Conservation (phyloP, 2,113 vertebrate species). For the Gallinago media region DNA sequence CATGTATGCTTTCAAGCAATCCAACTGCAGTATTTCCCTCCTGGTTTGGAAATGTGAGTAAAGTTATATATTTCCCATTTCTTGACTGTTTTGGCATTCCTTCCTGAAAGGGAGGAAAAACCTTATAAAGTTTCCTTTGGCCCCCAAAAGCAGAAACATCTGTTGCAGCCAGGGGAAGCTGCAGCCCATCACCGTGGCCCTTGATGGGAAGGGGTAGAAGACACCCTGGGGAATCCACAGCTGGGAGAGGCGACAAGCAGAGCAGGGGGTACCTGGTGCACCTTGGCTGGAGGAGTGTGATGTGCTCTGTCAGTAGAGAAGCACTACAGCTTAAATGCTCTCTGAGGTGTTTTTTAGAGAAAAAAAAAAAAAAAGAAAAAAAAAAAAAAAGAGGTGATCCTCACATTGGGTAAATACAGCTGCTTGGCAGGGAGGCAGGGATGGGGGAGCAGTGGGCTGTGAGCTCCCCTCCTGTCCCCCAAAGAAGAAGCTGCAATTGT, state of each 20-base stretch:
- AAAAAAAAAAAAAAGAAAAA: not conserved
- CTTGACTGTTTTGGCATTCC: constrained; percentile 73
- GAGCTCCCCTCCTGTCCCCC: not conserved
- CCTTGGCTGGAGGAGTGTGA: not conserved
- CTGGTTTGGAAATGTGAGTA: constrained; percentile 68
- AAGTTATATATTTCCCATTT: constrained; percentile 74
- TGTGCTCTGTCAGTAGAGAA: constrained; percentile 3
- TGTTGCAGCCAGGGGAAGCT: constrained; percentile 41
- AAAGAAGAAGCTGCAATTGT: constrained; percentile 9
- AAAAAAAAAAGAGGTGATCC: not conserved
- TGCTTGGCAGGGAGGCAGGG: constrained; percentile 44
- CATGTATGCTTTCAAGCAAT: not conserved
- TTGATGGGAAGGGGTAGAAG: not conserved
- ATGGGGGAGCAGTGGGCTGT: not conserved
- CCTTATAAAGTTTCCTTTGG: constrained; percentile 68
- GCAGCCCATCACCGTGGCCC: not conserved
- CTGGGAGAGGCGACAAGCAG: not conserved
- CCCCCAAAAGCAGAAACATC: constrained; percentile 75
- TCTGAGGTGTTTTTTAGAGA: not conserved
- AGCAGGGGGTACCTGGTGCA: not conserved
- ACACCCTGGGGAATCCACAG: accelerated
- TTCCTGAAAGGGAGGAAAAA: constrained; percentile 72
- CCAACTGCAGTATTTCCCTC: constrained; percentile 22
- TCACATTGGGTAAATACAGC: constrained; percentile 32
- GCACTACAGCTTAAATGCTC: not conserved